Percentiles rank a stretch among this genome's conserved stretches.
These are phyloP conservation scores for Scaeva pyrastri DNA, from an alignment of 2,888 invertebrate species.

Conservation along the genomic window DNA sequence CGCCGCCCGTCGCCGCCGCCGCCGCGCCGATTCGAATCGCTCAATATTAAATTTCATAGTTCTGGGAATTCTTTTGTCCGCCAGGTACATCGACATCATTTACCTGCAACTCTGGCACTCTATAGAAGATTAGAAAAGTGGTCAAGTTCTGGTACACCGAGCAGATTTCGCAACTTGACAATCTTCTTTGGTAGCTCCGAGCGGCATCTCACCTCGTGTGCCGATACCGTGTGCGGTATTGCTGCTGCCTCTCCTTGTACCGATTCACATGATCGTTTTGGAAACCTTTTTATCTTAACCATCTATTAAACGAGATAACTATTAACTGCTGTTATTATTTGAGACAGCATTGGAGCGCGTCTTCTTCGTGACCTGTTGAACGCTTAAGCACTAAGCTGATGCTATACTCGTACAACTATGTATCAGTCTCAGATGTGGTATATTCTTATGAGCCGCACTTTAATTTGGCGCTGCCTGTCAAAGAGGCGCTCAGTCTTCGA, in stretches of 20 bases:
- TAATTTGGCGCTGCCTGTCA: conserved; percentile 69
- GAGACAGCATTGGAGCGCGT: conserved; percentile 57
- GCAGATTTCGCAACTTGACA: conserved; percentile 67
- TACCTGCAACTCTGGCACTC: background rate
- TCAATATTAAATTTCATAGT: conserved; percentile 71
- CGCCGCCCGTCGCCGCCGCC: background rate
- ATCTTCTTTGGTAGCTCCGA: conserved; percentile 48
- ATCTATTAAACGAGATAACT: conserved; percentile 72
- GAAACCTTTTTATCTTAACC: conserved; percentile 68
- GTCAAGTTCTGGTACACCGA: conserved; percentile 68
- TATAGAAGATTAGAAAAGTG: conserved; percentile 48
- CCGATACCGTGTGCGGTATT: background rate
- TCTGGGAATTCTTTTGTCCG: conserved; percentile 74
- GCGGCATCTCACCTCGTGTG: conserved; percentile 30
- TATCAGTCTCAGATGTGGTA: too few species aligned
- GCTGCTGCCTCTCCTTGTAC: conserved; percentile 61
- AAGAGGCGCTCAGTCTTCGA: conserved; percentile 52
- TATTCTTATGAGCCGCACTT: conserved; percentile 52
- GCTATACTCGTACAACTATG: too few species aligned
- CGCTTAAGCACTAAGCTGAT: too few species aligned
- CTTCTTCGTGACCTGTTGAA: conserved; percentile 54
- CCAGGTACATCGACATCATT: conserved; percentile 2
- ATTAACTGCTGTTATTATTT: conserved; percentile 69
- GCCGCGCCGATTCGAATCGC: conserved; percentile 63
- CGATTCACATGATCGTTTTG: conserved; percentile 73